Base-by-base conservation (phyloP, 1,140 invertebrate genomes). In the Glomeris maerens region DNA sequence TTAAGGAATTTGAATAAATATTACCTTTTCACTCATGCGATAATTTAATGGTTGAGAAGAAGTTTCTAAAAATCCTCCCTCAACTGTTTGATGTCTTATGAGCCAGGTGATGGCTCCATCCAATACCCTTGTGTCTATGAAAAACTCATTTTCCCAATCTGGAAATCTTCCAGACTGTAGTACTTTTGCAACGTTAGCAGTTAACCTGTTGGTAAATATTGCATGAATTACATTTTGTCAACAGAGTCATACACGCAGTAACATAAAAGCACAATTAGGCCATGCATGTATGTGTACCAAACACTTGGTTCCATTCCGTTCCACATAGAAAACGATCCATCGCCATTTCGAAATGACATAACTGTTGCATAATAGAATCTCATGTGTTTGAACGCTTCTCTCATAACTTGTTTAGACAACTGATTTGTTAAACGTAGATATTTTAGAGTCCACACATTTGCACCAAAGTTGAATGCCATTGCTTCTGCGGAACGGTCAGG, bases 321-420 rank as follows among this genome's bases (percentile, higher is more conserved):
- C 39, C 39, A 96, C 25, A 86, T 74, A 40, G 81, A 83, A 68
- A 95, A 95, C 10, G 87, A 90, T 1, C 91, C 91, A 63, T 94
- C 88, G 0, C 71, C 68, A 57, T 84, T 84, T 78, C 93, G 85
- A 62, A 88, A 95, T 27, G 87, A 88, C 39, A 96, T 64, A 61
- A 92, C 84, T 13, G 84, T 72, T 64, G 95, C 91, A 64, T 95
- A 90, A 2, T 78, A 78, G 56, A 84, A 79, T 64, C 75, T 77
- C 54, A 76, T 62, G 20, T 65, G 67, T 53, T 63, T 62, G 49
- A 66, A 73, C 47, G 59, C 65, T 29, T 55, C 52, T 49, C 59
- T 58, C 26, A 59, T 60, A 27, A 61, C 52, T 1, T 66, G 52
- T 21, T 60, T 56, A 10, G 62, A 59, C 23, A 78, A 57, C 54